Percentiles rank a stretch among this genome's conserved stretches.
Evolutionary conservation across 2,797 vertebrate genomes (phyloP).

Genomic region (Melanotaenia maccullochi): DNA sequence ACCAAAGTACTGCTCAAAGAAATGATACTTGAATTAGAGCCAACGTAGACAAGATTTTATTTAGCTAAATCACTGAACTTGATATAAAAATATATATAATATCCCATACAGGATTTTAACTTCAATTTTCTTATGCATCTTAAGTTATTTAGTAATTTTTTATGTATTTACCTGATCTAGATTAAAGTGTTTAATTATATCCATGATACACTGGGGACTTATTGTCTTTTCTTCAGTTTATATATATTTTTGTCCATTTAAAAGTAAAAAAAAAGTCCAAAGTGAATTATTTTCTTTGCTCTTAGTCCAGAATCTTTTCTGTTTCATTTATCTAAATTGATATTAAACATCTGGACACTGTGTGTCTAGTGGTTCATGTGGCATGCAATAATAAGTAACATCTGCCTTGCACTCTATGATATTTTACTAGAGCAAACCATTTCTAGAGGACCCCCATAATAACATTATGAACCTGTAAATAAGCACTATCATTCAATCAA

Average conservation of each 20-base stretch:
- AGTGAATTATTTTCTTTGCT: not conserved
- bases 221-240: not conserved
- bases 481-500: too few relatives aligned
- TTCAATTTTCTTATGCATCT: not conserved
- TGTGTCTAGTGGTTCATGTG: too few relatives aligned
- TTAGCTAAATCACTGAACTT: not conserved
- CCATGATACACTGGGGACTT: not conserved
- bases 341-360: not conserved
- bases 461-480: too few relatives aligned
- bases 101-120: not conserved
- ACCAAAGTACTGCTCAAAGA: constrained; percentile 84
- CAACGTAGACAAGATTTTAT: not conserved
- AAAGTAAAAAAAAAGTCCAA: too few relatives aligned
- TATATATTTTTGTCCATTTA: not conserved
- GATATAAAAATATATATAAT: not conserved
- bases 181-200: not conserved
- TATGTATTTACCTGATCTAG: not conserved
- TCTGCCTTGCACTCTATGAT: too few relatives aligned
- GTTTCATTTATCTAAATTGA: not conserved
- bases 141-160: not conserved
- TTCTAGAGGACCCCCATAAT: too few relatives aligned
- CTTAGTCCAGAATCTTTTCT: not conserved
- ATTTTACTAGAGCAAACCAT: too few relatives aligned
- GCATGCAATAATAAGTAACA: too few relatives aligned
- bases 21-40: not conserved